Percentiles rank a stretch among this genome's conserved stretches.
These are phyloP conservation scores for Acronicta aceris DNA, from an alignment of 2,888 invertebrate genomes.

Conservation along the genomic window DNA sequence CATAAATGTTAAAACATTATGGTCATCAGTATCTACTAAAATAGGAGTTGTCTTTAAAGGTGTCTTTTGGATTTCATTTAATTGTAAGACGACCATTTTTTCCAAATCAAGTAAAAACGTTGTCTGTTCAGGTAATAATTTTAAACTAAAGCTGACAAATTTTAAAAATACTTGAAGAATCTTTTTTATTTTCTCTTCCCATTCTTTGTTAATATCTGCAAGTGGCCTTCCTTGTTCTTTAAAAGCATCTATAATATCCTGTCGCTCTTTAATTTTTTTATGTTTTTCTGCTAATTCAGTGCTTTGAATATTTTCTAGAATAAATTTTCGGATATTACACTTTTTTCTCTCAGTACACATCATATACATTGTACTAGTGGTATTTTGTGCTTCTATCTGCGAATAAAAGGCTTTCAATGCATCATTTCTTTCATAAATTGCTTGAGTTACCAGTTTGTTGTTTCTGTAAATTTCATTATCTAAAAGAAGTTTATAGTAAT, in stretches of 20 bases:
- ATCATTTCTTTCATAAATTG: conserved; percentile 75
- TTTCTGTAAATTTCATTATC: conserved; percentile 71
- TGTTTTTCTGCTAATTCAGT: conserved; percentile 71
- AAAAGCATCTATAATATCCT: conserved; percentile 65
- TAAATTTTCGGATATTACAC: conserved; percentile 78
- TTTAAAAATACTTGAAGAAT: conserved; percentile 79
- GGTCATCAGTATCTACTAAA: conserved; percentile 66
- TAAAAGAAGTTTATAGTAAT: conserved; percentile 77
- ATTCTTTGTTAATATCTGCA: conserved; percentile 73
- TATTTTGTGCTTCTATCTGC: conserved; percentile 75
- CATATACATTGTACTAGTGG: conserved; percentile 81
- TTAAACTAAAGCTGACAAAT: conserved; percentile 80
- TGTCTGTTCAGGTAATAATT: conserved; percentile 81
- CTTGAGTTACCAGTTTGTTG: conserved; percentile 68
- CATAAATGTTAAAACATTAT: conserved; percentile 72
- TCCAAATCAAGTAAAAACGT: conserved; percentile 81
- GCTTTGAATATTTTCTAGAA: conserved; percentile 73
- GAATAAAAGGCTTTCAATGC: conserved; percentile 75
- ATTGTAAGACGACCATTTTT: conserved; percentile 80
- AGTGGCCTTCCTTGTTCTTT: conserved; percentile 67
- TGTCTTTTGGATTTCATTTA: conserved; percentile 79
- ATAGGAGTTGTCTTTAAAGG: conserved; percentile 64
- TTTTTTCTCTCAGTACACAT: conserved; percentile 83
- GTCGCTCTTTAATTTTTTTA: conserved; percentile 70
- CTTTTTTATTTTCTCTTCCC: conserved; percentile 81